Conservation (phyloP, 2,113 vertebrate genomes). For the Catagonus wagneri region DNA sequence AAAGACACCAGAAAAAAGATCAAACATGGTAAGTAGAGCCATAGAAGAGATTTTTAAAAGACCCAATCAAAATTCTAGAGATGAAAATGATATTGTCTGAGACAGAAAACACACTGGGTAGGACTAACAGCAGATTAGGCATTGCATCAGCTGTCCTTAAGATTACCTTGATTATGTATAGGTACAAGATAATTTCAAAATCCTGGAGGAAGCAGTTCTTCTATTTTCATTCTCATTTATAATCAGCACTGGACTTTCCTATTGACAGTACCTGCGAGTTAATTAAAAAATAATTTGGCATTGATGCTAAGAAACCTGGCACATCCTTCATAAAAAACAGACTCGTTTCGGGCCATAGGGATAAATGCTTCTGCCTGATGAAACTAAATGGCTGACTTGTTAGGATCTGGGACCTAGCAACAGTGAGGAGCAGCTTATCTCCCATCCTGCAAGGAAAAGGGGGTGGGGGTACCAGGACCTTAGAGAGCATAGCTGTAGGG, state of each 20-base stretch:
- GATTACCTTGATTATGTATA: neutral
- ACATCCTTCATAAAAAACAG: conserved; percentile 71
- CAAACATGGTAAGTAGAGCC: neutral
- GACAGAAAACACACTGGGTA: neutral
- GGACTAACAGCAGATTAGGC: neutral
- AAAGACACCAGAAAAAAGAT: neutral
- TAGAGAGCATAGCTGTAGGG: neutral
- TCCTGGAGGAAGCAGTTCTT: neutral
- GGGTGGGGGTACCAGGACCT: neutral
- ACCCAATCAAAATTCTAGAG: conserved; percentile 8
- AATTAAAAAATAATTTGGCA: conserved; percentile 69
- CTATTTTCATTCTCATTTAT: conserved; percentile 31
- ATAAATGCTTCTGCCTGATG: conserved; percentile 51
- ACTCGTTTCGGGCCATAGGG: conserved; percentile 19
- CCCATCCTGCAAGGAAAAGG: neutral
- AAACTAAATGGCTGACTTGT: conserved; percentile 47
- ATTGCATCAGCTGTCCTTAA: neutral
- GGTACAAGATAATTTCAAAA: neutral
- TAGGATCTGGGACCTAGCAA: neutral
- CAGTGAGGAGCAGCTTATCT: neutral
- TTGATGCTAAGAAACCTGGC: conserved; percentile 50
- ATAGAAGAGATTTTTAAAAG: neutral
- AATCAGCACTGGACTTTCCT: conserved; percentile 32
- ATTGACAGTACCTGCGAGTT: conserved; percentile 52
- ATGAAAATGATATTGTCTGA: neutral